Base-by-base conservation (phyloP, 2,113 vertebrate genomes). In the Petrocephalus zakoni region DNA sequence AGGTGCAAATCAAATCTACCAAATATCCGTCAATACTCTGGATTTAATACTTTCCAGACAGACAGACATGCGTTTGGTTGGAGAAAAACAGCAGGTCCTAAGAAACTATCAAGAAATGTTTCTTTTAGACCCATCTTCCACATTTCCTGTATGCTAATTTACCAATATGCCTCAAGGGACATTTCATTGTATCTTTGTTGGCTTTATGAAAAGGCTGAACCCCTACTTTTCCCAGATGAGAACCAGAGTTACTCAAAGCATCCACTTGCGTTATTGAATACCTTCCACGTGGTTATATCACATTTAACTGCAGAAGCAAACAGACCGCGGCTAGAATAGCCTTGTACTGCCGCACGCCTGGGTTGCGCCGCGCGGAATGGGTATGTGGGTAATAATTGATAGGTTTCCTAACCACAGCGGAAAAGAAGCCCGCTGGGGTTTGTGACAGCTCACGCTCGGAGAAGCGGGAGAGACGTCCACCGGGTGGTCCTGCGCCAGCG, bases 321-420 rank as follows among this genome's bases (percentile, higher is more conserved):
- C 72, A 78, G 61, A 68, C 15, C 17, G 0, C 72, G 37, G 72
- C 15, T 78, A 78, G 34, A 85, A 34, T 34, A 68, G 84, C 52
- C 75, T 68, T 37, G 49, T 82, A 88, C 90, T 89, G 25, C 25
- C 42, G 87, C 22, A 90, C 34, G 90, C 92, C 88, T 83, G 91
- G 91, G 92, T 91, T 91, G 91, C 92, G 87, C 81, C 88, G 88
- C 42, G 90, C 90, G 92, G 91, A 89, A 94, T 93, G 94, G 93
- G 93, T 93, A 90, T 91, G 86, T 91, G 92, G 94, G 89, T 95
- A 96, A 96, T 96, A 87, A 96, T 95, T 96, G 92, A 95, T 90
- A 91, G 94, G 89, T 93, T 58, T 89, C 58, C 87, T 90, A 91
- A 89, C 90, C 90, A 89, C 90, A 83, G 90, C 22, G 89, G 82